Evolutionary conservation across 1,140 invertebrate genomes (phyloP).

Genomic region (Leptopilina clavipes): DNA sequence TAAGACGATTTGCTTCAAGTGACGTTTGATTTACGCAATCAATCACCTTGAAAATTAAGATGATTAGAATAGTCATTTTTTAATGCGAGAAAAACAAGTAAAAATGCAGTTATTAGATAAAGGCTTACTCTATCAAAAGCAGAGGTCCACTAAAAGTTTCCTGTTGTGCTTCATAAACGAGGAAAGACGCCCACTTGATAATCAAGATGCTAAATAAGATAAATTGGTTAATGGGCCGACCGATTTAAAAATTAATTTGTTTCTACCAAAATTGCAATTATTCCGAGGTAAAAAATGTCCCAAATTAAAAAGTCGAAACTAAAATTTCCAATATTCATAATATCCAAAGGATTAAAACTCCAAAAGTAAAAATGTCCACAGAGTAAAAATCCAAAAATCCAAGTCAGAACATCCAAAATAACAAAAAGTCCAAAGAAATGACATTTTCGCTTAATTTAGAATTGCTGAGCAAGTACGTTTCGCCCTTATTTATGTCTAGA

Average conservation of each 20-base stretch:
- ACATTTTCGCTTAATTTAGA: neutral
- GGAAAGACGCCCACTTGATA: constrained; percentile 27
- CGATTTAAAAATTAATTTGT: constrained; percentile 15
- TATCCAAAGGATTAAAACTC: too few species aligned
- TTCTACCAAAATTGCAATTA: neutral
- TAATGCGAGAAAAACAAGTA: neutral
- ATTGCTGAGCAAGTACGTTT: constrained; percentile 1
- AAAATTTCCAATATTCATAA: too few species aligned
- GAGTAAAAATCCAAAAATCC: too few species aligned
- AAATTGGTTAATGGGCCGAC: neutral
- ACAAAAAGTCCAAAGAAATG: too few species aligned
- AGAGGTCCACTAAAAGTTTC: neutral
- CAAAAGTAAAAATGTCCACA: too few species aligned
- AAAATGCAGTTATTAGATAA: constrained; percentile 9
- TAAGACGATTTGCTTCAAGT: neutral
- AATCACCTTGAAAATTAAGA: neutral
- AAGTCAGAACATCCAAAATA: too few species aligned
- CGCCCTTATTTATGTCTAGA: neutral
- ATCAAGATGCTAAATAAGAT: constrained; percentile 30
- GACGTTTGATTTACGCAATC: neutral
- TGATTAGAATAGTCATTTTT: neutral
- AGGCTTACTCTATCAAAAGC: neutral
- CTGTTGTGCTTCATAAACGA: constrained; percentile 24
- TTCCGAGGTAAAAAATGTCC: too few species aligned
- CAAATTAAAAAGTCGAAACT: too few species aligned